Conservation (phyloP, 2,113 vertebrate species). For the Turdus rufiventris region DNA sequence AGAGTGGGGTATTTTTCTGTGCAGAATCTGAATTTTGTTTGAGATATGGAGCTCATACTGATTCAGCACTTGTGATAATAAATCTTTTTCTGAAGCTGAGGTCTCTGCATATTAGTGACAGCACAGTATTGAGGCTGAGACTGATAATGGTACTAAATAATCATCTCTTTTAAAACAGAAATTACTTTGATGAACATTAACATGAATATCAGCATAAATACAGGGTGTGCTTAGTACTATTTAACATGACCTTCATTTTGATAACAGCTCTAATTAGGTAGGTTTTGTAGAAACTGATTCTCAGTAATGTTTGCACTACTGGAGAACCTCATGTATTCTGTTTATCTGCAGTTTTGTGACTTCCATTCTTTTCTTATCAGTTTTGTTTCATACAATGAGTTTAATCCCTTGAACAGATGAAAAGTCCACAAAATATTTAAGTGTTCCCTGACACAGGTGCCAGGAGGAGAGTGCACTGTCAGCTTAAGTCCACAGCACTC, state of each 20-base stretch:
- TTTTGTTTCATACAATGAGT: not conserved
- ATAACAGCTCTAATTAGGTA: conserved; percentile 51
- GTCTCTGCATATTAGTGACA: conserved; percentile 56
- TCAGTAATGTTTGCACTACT: not conserved
- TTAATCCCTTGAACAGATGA: not conserved
- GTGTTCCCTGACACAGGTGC: not conserved
- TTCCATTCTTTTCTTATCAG: not conserved
- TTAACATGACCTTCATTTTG: conserved; percentile 60
- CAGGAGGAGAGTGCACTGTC: not conserved
- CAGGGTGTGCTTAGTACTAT: conserved; percentile 52
- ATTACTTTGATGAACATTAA: conserved; percentile 67
- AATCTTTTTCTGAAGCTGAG: conserved; percentile 56
- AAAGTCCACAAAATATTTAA: not conserved
- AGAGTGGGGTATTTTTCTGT: not conserved
- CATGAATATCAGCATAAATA: conserved; percentile 57
- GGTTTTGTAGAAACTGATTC: not conserved
- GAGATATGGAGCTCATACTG: not conserved
- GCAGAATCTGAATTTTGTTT: not conserved
- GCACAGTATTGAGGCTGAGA: conserved; percentile 25
- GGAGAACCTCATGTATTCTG: not conserved
- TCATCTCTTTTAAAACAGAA: conserved; percentile 58
- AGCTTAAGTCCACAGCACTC: not conserved
- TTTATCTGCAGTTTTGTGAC: not conserved
- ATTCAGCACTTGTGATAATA: conserved; percentile 45
- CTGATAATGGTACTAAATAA: conserved; percentile 63